These are phyloP conservation scores for Acrobasis repandana DNA, from an alignment of 2,888 invertebrate species.

Conservation along the genomic window DNA sequence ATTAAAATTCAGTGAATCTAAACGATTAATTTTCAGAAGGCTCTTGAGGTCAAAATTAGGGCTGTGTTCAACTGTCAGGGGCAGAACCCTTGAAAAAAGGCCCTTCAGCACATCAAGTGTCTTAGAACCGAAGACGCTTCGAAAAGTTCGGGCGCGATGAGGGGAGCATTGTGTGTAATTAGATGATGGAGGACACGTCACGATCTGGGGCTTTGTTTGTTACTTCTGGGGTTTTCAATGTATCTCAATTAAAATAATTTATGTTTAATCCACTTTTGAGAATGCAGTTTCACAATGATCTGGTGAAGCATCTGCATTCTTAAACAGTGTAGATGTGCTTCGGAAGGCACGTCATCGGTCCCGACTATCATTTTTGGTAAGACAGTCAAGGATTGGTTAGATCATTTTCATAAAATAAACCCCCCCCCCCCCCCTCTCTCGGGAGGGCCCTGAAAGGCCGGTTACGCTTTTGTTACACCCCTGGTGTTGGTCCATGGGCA, in stretches of 20 bases:
- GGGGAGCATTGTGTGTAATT: constrained; percentile 12
- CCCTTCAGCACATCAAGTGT: constrained; percentile 12
- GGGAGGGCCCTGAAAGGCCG: too few species aligned
- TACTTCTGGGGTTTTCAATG: background rate
- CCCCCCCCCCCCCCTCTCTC: too few species aligned
- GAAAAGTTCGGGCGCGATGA: background rate
- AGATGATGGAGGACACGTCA: constrained; percentile 7
- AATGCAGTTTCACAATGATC: too few species aligned
- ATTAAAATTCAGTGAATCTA: background rate
- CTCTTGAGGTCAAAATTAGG: constrained; percentile 20
- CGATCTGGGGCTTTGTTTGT: background rate
- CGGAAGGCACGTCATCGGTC: too few species aligned
- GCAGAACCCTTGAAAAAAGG: constrained; percentile 20
- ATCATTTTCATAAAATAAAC: too few species aligned
- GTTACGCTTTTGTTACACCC: too few species aligned
- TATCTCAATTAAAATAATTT: background rate
- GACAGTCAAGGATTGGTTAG: too few species aligned
- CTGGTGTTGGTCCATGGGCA: too few species aligned
- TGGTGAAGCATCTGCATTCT: too few species aligned
- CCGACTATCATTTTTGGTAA: too few species aligned
- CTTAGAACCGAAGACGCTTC: background rate
- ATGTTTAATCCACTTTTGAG: too few species aligned
- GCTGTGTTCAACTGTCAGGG: constrained; percentile 15
- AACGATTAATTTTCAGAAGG: constrained; percentile 20
- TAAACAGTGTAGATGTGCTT: too few species aligned